Base-by-base conservation (phyloP, 1,140 invertebrate species). In the Maconellicoccus hirsutus region DNA sequence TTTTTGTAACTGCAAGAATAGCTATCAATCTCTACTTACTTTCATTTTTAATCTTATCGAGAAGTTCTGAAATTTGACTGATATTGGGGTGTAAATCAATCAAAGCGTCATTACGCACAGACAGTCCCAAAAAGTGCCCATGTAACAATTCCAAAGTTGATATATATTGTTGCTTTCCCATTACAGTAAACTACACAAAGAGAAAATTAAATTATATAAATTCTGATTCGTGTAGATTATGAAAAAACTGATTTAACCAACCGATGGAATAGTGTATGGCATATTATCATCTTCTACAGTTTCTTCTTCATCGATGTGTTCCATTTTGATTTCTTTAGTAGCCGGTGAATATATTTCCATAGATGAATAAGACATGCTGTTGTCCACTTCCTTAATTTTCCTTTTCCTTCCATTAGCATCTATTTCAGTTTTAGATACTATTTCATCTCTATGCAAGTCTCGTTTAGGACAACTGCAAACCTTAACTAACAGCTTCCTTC, bases 401-500 rank as follows among this genome's bases (percentile, higher is more conserved):
- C 61, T 10, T 66, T 66, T 66, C 10, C 61, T 23, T 2, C 61
- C 61, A 26, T 66, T 66, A 1, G 22, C 22, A 66, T 66, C 61
- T 22, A 26, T 66, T 26, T 66, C 61, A 23, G 61, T 16, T 70
- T 70, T 70, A 38, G 38, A 26, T 25, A 52, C 74, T 21, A 21
- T 74, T 70, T 91, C 89, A 74, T 91, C 90, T 42, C 86, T 86
- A 42, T 83, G 81, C 72, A 87, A 84, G 75, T 93, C 91, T n/a
- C 91, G 77, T 19, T 87, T 87, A 0, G 90, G 90, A 78, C 90
- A 93, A n/a, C 88, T 87, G 78, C 91, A 94, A 25, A 92, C 86
- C 72, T 89, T 82, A 0, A 91, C 85, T 39, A 85, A 82, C 0
- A 93, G 79, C 27, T 81, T 82, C 71, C 84, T 80, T 4, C 90